Conservation (phyloP, 2,888 invertebrate species). For the Erynnis tages region DNA sequence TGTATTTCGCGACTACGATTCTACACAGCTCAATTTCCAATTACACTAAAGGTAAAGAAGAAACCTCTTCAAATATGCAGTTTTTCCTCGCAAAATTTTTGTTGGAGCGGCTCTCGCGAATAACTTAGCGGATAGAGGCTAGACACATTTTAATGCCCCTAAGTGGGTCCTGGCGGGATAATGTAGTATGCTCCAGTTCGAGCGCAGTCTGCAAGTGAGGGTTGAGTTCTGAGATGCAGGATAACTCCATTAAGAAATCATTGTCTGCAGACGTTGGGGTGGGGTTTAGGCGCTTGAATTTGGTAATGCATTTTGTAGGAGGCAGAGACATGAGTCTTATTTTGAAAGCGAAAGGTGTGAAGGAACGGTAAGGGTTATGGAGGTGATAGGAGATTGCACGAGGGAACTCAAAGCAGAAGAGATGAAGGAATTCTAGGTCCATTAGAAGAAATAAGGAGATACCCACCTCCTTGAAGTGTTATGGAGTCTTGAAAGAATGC, state of each 20-base stretch:
- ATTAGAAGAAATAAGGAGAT: too few species aligned
- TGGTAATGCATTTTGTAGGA: not conserved
- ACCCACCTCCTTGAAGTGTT: too few species aligned
- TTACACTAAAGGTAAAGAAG: too few species aligned
- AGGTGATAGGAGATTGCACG: too few species aligned
- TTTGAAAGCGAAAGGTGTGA: too few species aligned
- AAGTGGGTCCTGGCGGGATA: constrained; percentile 33
- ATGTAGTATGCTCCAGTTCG: constrained; percentile 34
- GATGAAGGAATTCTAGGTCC: too few species aligned
- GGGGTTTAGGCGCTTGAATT: not conserved
- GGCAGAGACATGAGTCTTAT: not conserved
- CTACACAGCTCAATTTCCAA: not conserved
- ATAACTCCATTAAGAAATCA: constrained; percentile 22
- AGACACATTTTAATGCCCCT: constrained; percentile 34
- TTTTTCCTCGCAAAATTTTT: constrained; percentile 9
- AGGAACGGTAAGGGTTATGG: too few species aligned
- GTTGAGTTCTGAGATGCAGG: constrained; percentile 36
- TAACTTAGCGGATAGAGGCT: constrained; percentile 25
- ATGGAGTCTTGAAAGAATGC: too few species aligned
- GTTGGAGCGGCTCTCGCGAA: constrained; percentile 21
- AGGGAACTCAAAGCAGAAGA: too few species aligned
- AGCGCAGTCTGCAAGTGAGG: constrained; percentile 34
- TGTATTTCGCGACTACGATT: not conserved
- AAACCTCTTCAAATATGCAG: not conserved
- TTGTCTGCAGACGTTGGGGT: constrained; percentile 4